phyloP scores from a whole-genome alignment of 2,113 vertebrate species.

The Struthio camelus region DNA sequence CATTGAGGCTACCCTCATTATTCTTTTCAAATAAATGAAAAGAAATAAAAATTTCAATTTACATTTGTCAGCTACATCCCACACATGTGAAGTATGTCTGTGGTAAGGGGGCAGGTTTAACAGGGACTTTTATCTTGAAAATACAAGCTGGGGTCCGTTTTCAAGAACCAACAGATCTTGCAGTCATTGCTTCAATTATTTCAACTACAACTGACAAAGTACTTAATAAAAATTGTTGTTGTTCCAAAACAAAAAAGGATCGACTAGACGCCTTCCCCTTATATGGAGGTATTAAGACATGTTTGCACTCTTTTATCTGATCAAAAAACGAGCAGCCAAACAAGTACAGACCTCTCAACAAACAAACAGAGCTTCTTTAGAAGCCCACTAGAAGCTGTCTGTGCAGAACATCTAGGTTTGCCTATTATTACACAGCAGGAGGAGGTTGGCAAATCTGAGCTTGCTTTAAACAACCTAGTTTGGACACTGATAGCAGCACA shows the following conservation, averaged over 20 bases:
- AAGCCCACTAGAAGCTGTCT: background rate
- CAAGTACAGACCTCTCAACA: background rate
- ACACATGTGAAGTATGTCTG: background rate
- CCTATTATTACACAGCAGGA: background rate
- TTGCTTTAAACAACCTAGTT: background rate
- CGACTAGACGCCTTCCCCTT: background rate
- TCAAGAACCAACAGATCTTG: background rate
- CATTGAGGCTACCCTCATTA: background rate
- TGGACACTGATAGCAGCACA: background rate
- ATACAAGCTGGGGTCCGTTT: background rate
- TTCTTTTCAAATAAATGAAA: background rate
- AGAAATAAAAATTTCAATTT: background rate
- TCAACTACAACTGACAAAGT: background rate
- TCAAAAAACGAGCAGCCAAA: background rate
- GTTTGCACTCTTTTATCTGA: background rate
- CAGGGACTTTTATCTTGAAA: background rate
- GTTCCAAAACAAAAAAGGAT: background rate
- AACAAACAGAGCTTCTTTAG: background rate
- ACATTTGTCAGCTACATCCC: background rate
- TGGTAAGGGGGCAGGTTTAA: background rate
- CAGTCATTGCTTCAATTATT: background rate
- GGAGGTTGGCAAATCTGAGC: background rate
- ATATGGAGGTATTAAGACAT: background rate
- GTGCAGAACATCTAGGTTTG: background rate
- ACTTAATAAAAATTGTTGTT: background rate